Percentiles rank a stretch among this genome's conserved stretches.
These are phyloP conservation scores for Lithobius niger DNA, from an alignment of 1,140 invertebrate species.

Conservation along the genomic window DNA sequence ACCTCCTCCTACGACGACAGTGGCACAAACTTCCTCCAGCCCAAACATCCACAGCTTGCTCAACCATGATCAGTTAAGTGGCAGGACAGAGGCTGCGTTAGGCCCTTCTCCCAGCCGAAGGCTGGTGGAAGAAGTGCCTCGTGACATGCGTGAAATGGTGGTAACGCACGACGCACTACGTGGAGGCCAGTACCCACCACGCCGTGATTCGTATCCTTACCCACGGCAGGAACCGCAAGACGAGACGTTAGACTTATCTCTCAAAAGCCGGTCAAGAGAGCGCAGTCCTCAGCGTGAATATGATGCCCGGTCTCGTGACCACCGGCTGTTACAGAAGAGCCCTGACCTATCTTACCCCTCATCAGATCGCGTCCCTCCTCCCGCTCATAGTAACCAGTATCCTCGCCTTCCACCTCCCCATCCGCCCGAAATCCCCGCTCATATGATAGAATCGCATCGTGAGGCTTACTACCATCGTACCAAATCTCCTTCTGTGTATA, in stretches of 20 bases:
- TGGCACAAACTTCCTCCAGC: slow-evolving; percentile 13
- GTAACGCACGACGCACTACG: not conserved
- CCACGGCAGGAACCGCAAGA: not conserved
- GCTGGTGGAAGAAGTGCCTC: too few species aligned
- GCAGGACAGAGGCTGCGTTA: too few species aligned
- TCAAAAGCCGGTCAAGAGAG: slow-evolving; percentile 43
- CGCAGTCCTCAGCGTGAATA: not conserved
- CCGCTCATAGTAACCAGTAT: slow-evolving; percentile 7
- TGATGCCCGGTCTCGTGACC: not conserved
- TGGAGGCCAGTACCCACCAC: not conserved
- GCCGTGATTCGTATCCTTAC: not conserved
- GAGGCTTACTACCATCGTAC: slow-evolving; percentile 3
- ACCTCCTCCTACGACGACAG: slow-evolving; percentile 10
- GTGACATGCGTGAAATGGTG: not conserved
- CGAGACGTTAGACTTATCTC: slow-evolving; percentile 60
- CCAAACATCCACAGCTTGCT: slow-evolving; percentile 12
- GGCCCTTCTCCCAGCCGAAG: too few species aligned
- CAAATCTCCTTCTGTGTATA: slow-evolving; percentile 9
- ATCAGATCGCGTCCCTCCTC: not conserved
- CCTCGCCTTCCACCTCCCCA: not conserved
- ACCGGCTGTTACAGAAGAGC: not conserved
- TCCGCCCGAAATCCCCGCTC: not conserved
- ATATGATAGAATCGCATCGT: not conserved
- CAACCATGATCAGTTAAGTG: too few species aligned
- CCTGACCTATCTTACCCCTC: not conserved